Evolutionary conservation across 1,140 invertebrate genomes (phyloP).

Genomic region (Drosophila ananassae): DNA sequence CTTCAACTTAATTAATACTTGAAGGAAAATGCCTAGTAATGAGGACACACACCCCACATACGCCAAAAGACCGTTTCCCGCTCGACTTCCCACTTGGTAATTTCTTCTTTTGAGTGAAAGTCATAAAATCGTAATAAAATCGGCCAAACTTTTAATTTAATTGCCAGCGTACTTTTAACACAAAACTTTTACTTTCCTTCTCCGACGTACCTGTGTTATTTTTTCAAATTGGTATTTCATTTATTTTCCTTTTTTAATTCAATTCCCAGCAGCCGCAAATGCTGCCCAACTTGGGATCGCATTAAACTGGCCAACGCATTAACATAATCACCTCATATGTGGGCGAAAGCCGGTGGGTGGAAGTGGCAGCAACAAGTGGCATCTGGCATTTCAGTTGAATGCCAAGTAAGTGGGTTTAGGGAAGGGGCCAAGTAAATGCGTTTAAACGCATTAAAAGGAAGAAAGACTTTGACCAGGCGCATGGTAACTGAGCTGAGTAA

Average conservation of each 20-base stretch:
- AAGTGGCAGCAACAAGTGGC: conserved; percentile 32
- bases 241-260: conserved; percentile 55
- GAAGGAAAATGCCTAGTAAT: conserved; percentile 16
- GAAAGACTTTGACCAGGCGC: conserved; percentile 53
- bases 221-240: background rate
- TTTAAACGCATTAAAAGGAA: conserved; percentile 71
- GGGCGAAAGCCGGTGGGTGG: background rate
- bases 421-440: conserved; percentile 64
- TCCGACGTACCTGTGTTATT: background rate
- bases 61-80: conserved; percentile 5
- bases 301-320: conserved; percentile 68
- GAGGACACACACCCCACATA: background rate
- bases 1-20: conserved; percentile 5
- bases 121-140: conserved; percentile 77
- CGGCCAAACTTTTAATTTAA: conserved; percentile 75
- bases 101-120: conserved; percentile 40
- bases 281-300: conserved; percentile 62
- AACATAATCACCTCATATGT: conserved; percentile 76
- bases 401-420: conserved; percentile 51
- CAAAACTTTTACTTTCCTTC: conserved; percentile 26
- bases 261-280: conserved; percentile 61
- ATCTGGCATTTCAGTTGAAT: conserved; percentile 39
- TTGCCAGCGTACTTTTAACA: conserved; percentile 47
- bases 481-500: background rate
- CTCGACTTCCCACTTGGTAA: conserved; percentile 42